Conservation (phyloP, 2,797 vertebrate species). For the Ctenopoma multispine region DNA sequence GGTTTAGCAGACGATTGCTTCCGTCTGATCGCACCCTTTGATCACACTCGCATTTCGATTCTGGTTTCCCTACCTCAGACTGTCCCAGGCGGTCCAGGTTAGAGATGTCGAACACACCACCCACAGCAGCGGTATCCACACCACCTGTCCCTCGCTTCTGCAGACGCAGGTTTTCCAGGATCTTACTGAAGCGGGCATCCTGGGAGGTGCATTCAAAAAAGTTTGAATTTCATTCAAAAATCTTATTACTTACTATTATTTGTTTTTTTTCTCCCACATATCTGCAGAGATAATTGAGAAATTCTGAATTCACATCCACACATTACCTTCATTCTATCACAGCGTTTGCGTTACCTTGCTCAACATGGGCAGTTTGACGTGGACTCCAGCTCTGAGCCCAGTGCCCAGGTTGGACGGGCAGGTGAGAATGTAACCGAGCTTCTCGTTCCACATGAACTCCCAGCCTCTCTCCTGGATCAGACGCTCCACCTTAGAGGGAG, state of each 20-base stretch:
- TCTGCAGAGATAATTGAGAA: no score
- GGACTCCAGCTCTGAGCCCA: constrained; percentile 94
- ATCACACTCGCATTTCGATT: not conserved
- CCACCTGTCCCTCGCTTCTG: constrained; percentile 97
- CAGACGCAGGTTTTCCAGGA: constrained; percentile 94
- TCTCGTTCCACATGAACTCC: constrained; percentile 99
- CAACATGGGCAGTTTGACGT: constrained; percentile 93
- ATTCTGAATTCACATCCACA: not conserved
- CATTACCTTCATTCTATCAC: not conserved
- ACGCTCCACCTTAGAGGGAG: constrained; percentile 88
- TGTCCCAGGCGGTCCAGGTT: constrained; percentile 97
- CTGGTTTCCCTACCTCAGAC: constrained; percentile 88
- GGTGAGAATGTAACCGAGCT: constrained; percentile 94
- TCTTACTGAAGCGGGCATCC: constrained; percentile 93
- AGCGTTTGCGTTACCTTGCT: constrained; percentile 87
- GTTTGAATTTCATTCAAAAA: not conserved
- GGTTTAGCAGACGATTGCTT: not conserved
- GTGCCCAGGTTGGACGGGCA: constrained; percentile 99
- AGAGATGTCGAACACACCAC: constrained; percentile 92
- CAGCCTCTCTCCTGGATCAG: constrained; percentile 95
- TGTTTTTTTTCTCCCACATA: no score
- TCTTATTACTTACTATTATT: no score
- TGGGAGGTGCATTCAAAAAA: constrained; percentile 34
- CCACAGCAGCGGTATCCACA: constrained; percentile 94
- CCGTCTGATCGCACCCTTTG: not conserved